Conservation (phyloP, 2,113 vertebrate genomes). For the Neoarius graeffei region DNA sequence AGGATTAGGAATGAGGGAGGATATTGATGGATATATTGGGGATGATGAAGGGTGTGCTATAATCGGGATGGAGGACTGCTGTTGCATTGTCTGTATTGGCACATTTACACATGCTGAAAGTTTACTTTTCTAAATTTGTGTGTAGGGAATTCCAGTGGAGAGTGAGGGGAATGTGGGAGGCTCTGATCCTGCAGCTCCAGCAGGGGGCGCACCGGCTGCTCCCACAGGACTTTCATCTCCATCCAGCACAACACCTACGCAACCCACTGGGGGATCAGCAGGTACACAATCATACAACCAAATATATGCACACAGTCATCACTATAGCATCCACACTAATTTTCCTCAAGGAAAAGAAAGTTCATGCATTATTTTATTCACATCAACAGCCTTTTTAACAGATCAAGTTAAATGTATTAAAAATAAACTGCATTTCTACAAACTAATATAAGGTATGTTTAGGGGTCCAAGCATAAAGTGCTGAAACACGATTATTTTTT, state of each 20-base stretch:
- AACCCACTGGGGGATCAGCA: conserved; percentile 70
- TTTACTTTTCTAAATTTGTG: background rate
- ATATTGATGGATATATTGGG: background rate
- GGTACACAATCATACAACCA: background rate
- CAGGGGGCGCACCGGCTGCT: conserved; percentile 54
- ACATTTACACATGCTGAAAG: background rate
- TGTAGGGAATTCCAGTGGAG: conserved; percentile 86
- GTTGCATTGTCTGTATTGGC: background rate
- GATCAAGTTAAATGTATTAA: background rate
- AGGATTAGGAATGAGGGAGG: background rate
- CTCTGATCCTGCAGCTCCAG: conserved; percentile 68
- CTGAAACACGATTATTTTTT: no score
- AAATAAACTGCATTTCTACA: background rate
- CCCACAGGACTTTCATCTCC: conserved; percentile 57
- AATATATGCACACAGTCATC: background rate
- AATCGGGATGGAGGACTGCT: background rate
- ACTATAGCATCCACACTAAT: background rate
- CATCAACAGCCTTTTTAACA: background rate
- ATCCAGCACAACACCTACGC: conserved; percentile 70
- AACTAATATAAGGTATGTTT: background rate
- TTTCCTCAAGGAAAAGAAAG: background rate
- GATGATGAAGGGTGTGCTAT: background rate
- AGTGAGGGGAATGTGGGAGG: conserved; percentile 72
- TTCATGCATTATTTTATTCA: background rate
- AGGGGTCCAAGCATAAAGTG: background rate